Percentiles rank a stretch among this genome's conserved stretches.
Evolutionary conservation across 2,888 invertebrate genomes (phyloP).

Genomic region (Frankliniella intonsa): DNA sequence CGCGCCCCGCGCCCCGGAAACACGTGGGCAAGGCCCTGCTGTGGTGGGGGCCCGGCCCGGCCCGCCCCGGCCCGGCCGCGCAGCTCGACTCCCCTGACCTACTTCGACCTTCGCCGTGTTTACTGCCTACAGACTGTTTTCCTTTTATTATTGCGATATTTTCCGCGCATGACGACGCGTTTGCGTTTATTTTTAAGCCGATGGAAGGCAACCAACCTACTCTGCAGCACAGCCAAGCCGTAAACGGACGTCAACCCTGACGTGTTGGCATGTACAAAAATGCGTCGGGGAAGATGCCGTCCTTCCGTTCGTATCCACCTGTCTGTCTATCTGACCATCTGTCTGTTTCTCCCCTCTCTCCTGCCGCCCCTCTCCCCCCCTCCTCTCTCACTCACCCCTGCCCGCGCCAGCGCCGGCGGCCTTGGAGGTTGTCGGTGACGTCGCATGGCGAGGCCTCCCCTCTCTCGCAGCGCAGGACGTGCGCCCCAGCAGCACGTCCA

Average conservation of each 20-base stretch:
- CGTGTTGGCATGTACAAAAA: no score
- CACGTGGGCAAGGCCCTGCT: neutral
- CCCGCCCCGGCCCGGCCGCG: neutral
- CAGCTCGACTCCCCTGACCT: neutral
- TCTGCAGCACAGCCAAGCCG: no score
- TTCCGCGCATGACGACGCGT: no score
- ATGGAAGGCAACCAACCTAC: no score
- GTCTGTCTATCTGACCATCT: neutral
- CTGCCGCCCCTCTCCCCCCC: neutral
- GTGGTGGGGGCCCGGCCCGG: constrained; percentile 5
- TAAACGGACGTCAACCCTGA: no score
- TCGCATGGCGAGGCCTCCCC: neutral
- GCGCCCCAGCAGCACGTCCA: no score
- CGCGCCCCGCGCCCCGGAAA: neutral
- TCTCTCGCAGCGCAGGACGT: neutral
- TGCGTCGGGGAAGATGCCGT: neutral
- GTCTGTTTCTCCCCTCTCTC: neutral
- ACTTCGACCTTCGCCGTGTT: constrained; percentile 17
- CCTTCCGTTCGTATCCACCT: neutral
- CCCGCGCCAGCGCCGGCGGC: neutral
- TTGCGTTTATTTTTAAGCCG: no score
- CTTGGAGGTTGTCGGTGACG: neutral
- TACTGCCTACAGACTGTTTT: neutral
- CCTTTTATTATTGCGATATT: neutral
- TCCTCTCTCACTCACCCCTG: neutral